Conservation (phyloP, 2,797 vertebrate species). For the Sorex maritimensis region DNA sequence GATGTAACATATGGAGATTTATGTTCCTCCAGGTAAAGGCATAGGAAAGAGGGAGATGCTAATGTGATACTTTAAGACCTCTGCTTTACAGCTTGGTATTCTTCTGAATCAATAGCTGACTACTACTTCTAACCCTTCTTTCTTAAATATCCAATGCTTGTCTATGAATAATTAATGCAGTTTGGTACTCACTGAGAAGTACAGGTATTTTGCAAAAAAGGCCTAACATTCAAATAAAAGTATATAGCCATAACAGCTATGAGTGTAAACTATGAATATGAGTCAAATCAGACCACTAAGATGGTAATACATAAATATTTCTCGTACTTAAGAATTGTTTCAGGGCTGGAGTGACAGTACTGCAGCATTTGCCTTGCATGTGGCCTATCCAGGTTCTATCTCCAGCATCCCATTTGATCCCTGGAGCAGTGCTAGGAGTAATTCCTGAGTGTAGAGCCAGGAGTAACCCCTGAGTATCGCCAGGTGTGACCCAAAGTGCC, state of each 20-base stretch:
- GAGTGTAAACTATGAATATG: neutral
- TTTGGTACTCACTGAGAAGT: neutral
- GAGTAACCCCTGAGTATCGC: too few species aligned
- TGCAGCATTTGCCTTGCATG: too few species aligned
- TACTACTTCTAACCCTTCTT: neutral
- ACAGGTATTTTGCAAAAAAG: neutral
- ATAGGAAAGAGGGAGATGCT: neutral
- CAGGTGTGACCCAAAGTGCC: too few species aligned
- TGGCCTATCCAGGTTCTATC: too few species aligned
- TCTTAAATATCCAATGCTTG: neutral
- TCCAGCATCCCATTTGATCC: too few species aligned
- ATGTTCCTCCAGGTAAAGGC: neutral
- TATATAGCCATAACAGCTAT: neutral
- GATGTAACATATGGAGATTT: neutral
- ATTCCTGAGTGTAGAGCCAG: too few species aligned
- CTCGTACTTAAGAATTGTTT: neutral
- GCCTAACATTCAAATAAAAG: neutral
- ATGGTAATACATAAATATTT: constrained; percentile 42
- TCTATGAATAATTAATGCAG: neutral
- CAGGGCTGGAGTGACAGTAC: too few species aligned
- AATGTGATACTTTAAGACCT: neutral
- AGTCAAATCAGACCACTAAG: neutral
- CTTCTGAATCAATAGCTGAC: neutral
- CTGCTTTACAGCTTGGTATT: neutral
- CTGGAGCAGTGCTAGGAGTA: too few species aligned